Evolutionary conservation across 64 coral and sea anemone genomes (phyloP), one percentile per base, ranked within the genome.

Genomic region (Pocillopora verrucosa): DNA sequence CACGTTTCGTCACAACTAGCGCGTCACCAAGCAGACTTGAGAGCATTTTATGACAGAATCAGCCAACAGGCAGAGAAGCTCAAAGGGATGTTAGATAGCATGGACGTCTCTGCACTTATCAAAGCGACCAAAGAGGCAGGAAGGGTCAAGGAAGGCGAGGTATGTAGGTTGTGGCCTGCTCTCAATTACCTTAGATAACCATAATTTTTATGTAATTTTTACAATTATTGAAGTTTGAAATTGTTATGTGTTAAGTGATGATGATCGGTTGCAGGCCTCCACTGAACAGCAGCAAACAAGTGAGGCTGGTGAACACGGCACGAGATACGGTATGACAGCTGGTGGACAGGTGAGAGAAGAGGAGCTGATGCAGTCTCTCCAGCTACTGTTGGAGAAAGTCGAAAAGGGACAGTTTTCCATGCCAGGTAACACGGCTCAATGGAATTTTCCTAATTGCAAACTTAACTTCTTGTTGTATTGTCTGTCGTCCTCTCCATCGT

Each of bases 41-140:
- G 93, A 89, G 97, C 94, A 7, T 99, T 99, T 77, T 99, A 95
- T 83, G 97, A 99, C 82, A 91, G 97, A 13, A 99, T 99, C 36
- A 93, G 90, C 72, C 90, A 95, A 69, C 97, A 99, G 62, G 93
- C 97, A 30, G 97, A 99, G 78, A 99, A 99, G 59, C 86, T 99
- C 0, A 95, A 95, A 30, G 94, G 91, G 65, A 99, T 99, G 97
- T 70, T 99, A 5, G 93, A 99, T 67, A 99, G 90, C 30, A 95
- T 99, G 84, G 94, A 99, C 65, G 94, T 99, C n/a, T 95, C 97
- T 72, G 97, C 97, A 19, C 74, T 99, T 60, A 95, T 99, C 51
- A 93, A 99, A 84, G 97, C 91, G 56, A 89, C 84, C 7, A 80
- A 77, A 73, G 84, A 88, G 56, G 84, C 84, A 76, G 86, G 84